Evolutionary conservation across 2,888 invertebrate genomes (phyloP).

Genomic region (Drosophila colorata): DNA sequence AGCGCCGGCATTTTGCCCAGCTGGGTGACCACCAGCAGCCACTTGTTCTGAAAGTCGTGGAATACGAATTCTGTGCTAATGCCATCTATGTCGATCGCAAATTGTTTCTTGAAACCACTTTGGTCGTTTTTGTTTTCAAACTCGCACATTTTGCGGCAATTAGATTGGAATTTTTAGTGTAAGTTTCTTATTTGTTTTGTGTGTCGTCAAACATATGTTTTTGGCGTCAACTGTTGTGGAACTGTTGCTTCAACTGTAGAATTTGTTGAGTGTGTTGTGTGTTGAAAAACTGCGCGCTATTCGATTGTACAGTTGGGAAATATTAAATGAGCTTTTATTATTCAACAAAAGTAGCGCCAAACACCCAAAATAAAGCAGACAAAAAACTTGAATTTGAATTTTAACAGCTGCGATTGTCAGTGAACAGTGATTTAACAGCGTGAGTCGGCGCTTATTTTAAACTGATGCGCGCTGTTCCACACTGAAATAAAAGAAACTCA

Average conservation of each 20-base stretch:
- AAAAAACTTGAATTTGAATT: not conserved
- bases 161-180: not conserved
- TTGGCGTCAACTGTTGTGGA: not conserved
- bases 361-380: not conserved
- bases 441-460: conserved; percentile 10
- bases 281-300: not conserved
- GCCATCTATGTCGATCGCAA: conserved; percentile 72
- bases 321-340: not conserved
- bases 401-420: not conserved
- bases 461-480: conserved; percentile 9
- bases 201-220: conserved; percentile 18
- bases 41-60: conserved; percentile 81
- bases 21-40: conserved; percentile 83
- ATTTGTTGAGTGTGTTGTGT: no score
- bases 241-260: conserved; percentile 6
- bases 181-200: conserved; percentile 5
- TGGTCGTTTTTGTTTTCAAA: conserved; percentile 8
- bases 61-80: conserved; percentile 81
- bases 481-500: conserved; percentile 1
- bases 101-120: conserved; percentile 77
- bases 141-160: conserved; percentile 23
- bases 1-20: conserved; percentile 81
- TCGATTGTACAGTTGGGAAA: not conserved
- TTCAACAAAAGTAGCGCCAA: not conserved
- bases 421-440: not conserved